These are phyloP conservation scores for Pollenia amentaria DNA, from an alignment of 2,888 invertebrate genomes.

Conservation along the genomic window DNA sequence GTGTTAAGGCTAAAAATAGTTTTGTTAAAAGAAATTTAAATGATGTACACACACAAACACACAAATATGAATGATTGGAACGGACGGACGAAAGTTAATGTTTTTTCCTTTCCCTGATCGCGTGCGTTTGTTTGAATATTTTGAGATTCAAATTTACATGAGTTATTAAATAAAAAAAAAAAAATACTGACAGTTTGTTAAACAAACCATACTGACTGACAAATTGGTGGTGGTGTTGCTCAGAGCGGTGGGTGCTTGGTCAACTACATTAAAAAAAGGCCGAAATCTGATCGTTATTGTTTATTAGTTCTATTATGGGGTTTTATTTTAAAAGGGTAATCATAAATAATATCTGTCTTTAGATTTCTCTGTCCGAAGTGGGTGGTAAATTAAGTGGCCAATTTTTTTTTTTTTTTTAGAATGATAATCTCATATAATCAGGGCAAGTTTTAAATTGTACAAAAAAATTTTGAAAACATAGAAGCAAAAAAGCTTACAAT, in stretches of 20 bases:
- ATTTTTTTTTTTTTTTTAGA: background rate
- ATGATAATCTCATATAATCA: too few relatives aligned
- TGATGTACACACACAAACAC: background rate
- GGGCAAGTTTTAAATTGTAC: too few relatives aligned
- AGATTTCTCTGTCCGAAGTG: background rate
- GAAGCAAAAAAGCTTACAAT: too few relatives aligned
- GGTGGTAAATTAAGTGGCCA: background rate
- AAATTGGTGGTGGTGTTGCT: slow-evolving; percentile 41
- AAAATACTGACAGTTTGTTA: slow-evolving; percentile 59
- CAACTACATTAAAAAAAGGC: background rate
- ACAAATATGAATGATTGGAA: slow-evolving; percentile 39
- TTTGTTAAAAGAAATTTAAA: slow-evolving; percentile 15
- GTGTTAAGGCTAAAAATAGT: slow-evolving; percentile 70
- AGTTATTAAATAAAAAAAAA: slow-evolving; percentile 52
- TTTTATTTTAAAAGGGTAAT: background rate
- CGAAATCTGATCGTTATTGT: slow-evolving; percentile 11
- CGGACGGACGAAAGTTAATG: background rate
- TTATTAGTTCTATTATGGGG: background rate
- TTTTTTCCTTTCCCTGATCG: background rate
- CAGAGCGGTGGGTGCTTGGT: background rate
- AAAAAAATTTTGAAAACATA: too few relatives aligned
- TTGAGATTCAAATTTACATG: slow-evolving; percentile 12
- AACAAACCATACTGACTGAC: slow-evolving; percentile 47
- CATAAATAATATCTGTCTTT: background rate
- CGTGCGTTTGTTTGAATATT: background rate